Percentiles rank a stretch among this genome's conserved stretches.
phyloP scores from a whole-genome alignment of 1,140 invertebrate species.

The Meloidogyne hapla region DNA sequence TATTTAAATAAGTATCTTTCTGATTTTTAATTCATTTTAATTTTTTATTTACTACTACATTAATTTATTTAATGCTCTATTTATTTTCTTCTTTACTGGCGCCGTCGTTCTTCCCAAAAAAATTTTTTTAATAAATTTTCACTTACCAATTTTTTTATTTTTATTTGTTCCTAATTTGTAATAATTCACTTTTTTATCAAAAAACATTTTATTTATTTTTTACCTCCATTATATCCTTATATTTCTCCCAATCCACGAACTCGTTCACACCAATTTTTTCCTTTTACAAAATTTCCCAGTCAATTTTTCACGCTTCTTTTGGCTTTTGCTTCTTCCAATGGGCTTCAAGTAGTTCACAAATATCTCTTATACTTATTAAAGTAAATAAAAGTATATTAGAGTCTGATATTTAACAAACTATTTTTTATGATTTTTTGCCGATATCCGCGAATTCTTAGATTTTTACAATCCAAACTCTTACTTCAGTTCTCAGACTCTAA shows the following conservation, averaged over 20 bases:
- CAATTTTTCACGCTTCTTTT: neutral
- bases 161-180: neutral
- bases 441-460: too few species aligned
- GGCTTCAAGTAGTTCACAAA: neutral
- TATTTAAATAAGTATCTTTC: too few species aligned
- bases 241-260: neutral
- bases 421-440: too few species aligned
- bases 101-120: neutral
- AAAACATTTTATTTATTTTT: neutral
- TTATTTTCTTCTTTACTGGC: neutral
- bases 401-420: neutral
- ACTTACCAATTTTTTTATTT: neutral
- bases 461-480: too few species aligned
- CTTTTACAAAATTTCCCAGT: neutral
- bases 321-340: neutral
- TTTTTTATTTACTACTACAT: neutral
- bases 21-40: neutral
- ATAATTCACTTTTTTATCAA: constrained; percentile 1
- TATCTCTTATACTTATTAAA: neutral
- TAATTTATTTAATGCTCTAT: neutral
- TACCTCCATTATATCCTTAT: neutral
- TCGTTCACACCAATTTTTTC: neutral
- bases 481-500: neutral
- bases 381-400: neutral
- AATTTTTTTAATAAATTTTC: neutral